Conservation (phyloP, 2,113 vertebrate species). For the Python bivittatus region DNA sequence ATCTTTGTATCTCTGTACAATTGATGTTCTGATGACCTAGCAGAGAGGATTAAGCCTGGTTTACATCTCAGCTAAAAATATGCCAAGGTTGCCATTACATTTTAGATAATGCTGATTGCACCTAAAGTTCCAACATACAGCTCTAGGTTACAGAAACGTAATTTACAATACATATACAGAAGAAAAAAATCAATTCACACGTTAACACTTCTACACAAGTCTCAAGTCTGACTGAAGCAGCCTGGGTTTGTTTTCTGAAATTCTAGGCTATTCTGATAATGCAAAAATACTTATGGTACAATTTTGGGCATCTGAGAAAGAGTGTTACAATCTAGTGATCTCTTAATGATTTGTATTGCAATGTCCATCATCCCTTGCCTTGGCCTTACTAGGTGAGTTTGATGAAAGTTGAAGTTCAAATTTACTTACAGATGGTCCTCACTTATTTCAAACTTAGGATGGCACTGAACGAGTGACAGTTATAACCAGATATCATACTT, state of each 20-base stretch:
- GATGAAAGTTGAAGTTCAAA: background rate
- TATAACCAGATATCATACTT: background rate
- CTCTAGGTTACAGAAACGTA: background rate
- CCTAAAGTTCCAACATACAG: background rate
- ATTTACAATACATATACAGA: background rate
- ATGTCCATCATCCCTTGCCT: background rate
- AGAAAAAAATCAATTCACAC: background rate
- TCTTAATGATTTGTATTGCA: background rate
- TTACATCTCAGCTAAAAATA: background rate
- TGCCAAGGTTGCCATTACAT: background rate
- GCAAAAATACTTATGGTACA: background rate
- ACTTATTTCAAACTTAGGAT: background rate
- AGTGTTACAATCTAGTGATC: background rate
- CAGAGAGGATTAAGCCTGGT: background rate
- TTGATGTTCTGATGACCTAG: background rate
- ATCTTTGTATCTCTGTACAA: background rate
- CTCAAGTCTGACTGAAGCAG: background rate
- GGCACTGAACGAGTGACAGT: background rate
- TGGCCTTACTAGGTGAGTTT: background rate
- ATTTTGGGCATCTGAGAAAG: background rate
- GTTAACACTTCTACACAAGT: background rate
- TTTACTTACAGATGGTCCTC: background rate
- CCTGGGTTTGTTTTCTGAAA: background rate
- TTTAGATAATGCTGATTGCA: background rate
- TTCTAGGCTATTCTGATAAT: background rate